Evolutionary conservation across 2,888 invertebrate species (phyloP), one percentile per base, ranked within the genome.

Genomic region (Drosophila prostipennis): DNA sequence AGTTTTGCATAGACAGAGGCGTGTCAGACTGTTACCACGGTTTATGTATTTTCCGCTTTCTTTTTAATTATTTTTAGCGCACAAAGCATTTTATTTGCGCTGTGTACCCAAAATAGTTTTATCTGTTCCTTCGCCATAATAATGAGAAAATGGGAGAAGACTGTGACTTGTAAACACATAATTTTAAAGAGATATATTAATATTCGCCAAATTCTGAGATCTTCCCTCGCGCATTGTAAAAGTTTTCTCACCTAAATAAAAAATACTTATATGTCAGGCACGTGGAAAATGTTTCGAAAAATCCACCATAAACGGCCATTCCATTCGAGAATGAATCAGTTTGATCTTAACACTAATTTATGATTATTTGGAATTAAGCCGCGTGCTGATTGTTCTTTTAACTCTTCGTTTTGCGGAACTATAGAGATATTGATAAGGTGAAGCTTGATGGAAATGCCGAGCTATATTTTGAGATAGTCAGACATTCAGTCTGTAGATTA

Each of bases 101-200:
- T 16, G n/a, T 55, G 16, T 42, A 58, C 67, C 72, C 67, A 61
- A 75, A 75, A 75, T 75, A 75, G 54, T 57, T 75, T 58, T 53
- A 16, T 46, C 56, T 71, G 36, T 48, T 34, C 71, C 43, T 29
- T 42, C 13, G 36, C 36, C n/a, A 14, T 11, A 45, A 59, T 36
- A 14, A 43, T 19, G 23, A 14, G 46, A 26, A 46, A 60, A 37
- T 23, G 23, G 43, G 64, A 36, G 32, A 26, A 32, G 10, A 49
- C 14, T 16, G 40, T 36, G 14, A 11, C 10, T 14, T 16, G 34
- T 11, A 43, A 29, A 14, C 10, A 45, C 23, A 14, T 11, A 0
- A 46, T 14, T 11, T 48, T 45, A 55, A 48, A 36, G 29, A 40
- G 10, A 42, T 23, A 13, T 3, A 46, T 14, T 14, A 16, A n/a